phyloP scores from a whole-genome alignment of 1,140 invertebrate genomes.

The Andricus grossulariae region DNA sequence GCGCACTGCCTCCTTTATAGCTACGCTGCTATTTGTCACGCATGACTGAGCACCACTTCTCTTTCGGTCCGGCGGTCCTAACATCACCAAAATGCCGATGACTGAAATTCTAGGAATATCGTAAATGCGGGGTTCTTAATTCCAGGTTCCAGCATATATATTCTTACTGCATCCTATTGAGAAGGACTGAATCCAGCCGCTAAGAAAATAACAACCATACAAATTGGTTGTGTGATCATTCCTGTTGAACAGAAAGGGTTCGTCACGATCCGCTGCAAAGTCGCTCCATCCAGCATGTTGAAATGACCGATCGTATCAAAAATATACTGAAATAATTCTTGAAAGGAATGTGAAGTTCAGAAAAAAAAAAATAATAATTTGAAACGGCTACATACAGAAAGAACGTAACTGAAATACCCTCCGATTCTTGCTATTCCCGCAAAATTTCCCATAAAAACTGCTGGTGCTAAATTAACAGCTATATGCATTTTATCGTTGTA shows the following conservation, averaged over 20 bases:
- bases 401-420: background rate
- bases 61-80: too few relatives aligned
- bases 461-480: slow-evolving; percentile 74
- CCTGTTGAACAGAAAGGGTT: background rate
- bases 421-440: slow-evolving; percentile 1
- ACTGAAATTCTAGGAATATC: background rate
- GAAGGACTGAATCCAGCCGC: slow-evolving; percentile 34
- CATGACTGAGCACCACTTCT: too few relatives aligned
- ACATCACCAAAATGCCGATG: background rate
- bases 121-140: too few relatives aligned
- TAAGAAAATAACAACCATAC: background rate
- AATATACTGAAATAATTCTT: background rate
- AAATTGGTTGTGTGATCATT: slow-evolving; percentile 32
- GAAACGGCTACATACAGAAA: background rate
- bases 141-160: background rate
- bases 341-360: too few relatives aligned
- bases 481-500: slow-evolving; percentile 76
- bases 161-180: slow-evolving; percentile 37
- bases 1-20: too few relatives aligned
- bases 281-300: slow-evolving; percentile 15
- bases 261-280: background rate
- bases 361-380: background rate
- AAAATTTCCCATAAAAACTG: slow-evolving; percentile 59
- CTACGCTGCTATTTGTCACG: too few relatives aligned
- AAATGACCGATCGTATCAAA: slow-evolving; percentile 35